Evolutionary conservation across 2,113 vertebrate species (phyloP), one percentile per base, ranked within the genome.

Genomic region (Otus sunia): DNA sequence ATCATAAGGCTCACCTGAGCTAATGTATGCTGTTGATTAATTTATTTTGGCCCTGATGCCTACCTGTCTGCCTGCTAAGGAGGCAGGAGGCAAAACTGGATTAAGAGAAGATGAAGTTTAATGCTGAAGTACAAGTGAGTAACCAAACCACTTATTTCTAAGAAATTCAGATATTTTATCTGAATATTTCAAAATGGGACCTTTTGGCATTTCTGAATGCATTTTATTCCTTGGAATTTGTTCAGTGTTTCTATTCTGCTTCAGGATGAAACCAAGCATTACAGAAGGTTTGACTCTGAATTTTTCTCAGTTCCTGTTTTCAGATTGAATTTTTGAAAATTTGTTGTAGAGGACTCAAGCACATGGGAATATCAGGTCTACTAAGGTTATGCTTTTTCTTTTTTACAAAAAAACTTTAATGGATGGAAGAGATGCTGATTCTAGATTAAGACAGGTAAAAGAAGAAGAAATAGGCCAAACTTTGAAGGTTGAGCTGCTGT

Each of bases 261-360:
- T 76, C 27, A 58, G 71, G 25, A 56, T 86, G 5, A 88, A 76
- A 26, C 18, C 27, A 82, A 72, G 11, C 1, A 19, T 26, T 52
- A n/a, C 12, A 52, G 52, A 55, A 43, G 13, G 16, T 67, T 79
- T 68, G 14, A 45, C 22, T 66, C 22, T 52, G 36, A 19, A 56
- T 73, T 92, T 83, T 92, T 5, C 27, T 58, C 20, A 49, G 13
- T 62, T 88, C 41, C 32, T 59, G 2, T 69, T 77, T 91, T 72
- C 19, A 41, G 17, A 22, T 91, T 69, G 0, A 13, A 26, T 72
- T 15, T 96, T 68, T 83, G 5, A 53, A 76, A 80, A 14, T 50
- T 73, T 0, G 0, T 58, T 18, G 10, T 37, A 39, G 23, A 52
- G 63, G 15, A n/a, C 32, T 82, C 9, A 59, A 59, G 5, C 10